Evolutionary conservation across 2,888 invertebrate species (phyloP).

Genomic region (Drosophila ezoana): DNA sequence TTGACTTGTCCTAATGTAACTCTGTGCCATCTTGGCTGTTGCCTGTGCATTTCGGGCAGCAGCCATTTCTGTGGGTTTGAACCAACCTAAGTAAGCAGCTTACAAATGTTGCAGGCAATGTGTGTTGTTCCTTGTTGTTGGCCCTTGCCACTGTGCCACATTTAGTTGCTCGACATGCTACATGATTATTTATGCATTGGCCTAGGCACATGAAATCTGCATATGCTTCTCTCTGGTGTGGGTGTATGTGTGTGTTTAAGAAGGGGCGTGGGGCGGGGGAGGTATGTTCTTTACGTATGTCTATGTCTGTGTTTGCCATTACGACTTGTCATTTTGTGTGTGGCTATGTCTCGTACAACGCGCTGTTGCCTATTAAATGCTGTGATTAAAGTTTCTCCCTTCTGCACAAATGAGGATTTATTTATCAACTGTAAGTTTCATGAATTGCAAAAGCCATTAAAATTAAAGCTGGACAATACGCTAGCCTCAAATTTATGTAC

Average conservation of each 20-base stretch:
- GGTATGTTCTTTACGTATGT: background rate
- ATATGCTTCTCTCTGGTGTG: constrained; percentile 24
- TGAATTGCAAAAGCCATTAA: constrained; percentile 23
- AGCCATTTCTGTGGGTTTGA: constrained; percentile 17
- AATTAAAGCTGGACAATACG: constrained; percentile 7
- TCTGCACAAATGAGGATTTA: constrained; percentile 22
- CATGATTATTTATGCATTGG: constrained; percentile 72
- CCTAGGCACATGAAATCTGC: constrained; percentile 48
- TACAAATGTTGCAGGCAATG: constrained; percentile 40
- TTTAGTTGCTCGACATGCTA: constrained; percentile 17
- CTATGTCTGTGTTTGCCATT: constrained; percentile 24
- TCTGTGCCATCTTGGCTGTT: constrained; percentile 15
- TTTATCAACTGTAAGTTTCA: constrained; percentile 20
- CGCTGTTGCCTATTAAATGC: constrained; percentile 37
- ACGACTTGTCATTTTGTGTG: constrained; percentile 37
- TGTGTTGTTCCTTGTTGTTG: constrained; percentile 11
- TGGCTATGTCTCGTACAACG: constrained; percentile 7
- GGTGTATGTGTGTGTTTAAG: background rate
- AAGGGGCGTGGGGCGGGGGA: too few species aligned
- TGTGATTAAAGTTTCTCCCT: constrained; percentile 35
- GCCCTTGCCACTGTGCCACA: constrained; percentile 4
- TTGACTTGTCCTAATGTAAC: constrained; percentile 25
- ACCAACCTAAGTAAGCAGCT: constrained; percentile 49
- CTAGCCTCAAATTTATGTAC: constrained; percentile 2
- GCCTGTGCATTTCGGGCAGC: constrained; percentile 6